Evolutionary conservation across 2,888 invertebrate genomes (phyloP).

Genomic region (Bhutanitis thaidina): DNA sequence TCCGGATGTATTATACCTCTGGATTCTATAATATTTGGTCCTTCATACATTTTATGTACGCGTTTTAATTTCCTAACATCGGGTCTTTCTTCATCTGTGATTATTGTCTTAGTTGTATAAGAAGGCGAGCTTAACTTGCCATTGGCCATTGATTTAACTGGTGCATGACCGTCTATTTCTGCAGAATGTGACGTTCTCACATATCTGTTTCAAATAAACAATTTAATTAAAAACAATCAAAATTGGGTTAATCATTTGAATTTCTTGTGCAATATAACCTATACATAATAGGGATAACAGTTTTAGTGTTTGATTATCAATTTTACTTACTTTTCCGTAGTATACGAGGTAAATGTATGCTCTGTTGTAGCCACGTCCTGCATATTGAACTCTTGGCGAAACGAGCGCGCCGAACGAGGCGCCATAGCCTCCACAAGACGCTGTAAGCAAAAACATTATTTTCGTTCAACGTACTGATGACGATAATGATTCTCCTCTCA

Average conservation of each 20-base stretch:
- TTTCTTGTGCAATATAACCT: background rate
- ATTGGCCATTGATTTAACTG: slow-evolving; percentile 68
- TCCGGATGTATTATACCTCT: slow-evolving; percentile 91
- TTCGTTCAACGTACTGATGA: too few relatives aligned
- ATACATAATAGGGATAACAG: too few relatives aligned
- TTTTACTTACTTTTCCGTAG: slow-evolving; percentile 80
- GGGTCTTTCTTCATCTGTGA: slow-evolving; percentile 78
- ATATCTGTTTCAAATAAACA: slow-evolving; percentile 58
- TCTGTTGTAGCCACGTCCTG: slow-evolving; percentile 84
- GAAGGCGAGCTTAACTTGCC: slow-evolving; percentile 61
- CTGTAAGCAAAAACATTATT: slow-evolving; percentile 64
- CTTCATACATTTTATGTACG: slow-evolving; percentile 85
- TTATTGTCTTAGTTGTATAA: slow-evolving; percentile 78
- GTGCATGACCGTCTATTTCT: slow-evolving; percentile 72
- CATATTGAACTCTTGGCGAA: slow-evolving; percentile 91
- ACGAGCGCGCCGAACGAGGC: slow-evolving; percentile 86
- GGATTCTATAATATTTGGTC: slow-evolving; percentile 86
- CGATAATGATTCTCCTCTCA: too few relatives aligned
- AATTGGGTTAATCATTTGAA: background rate
- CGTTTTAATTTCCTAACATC: slow-evolving; percentile 89
- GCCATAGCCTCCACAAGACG: slow-evolving; percentile 84
- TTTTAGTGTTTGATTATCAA: background rate
- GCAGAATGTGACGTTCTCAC: slow-evolving; percentile 79
- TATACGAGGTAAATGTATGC: slow-evolving; percentile 83
- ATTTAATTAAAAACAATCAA: background rate